Base-by-base conservation (phyloP, 2,797 vertebrate species). In the Semotilus atromaculatus region DNA sequence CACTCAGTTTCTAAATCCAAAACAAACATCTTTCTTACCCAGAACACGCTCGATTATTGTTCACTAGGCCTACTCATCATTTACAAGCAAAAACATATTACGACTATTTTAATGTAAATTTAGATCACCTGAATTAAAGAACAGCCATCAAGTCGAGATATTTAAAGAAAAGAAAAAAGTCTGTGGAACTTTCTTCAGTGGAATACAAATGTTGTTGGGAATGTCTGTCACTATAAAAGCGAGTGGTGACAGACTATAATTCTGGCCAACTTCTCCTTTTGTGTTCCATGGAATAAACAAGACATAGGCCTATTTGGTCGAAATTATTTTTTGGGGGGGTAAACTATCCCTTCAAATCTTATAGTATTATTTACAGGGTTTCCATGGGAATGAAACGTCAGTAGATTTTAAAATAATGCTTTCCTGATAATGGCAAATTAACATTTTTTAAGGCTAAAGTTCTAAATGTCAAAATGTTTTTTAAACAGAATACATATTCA, bases 401-500 rank as follows among this genome's bases (percentile, higher is more conserved):
- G 29, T 19, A 10, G 6, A 34, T 55, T 75, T 34, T 75, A n/a
- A 55, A 75, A 34, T 23, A 1, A 31, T 23, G 29, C 1, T 55
- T 75, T 75, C 21, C 19, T 23, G 18, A 11, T 4, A 73, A 73
- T 21, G 29, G 18, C 11, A 53, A 36, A n/a, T n/a, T n/a, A n/a
- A n/a, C n/a, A n/a, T n/a, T n/a, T n/a, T n/a, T n/a, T n/a, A n/a
- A 31, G 31, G 31, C 31, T 31, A 31, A 31, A 31, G 31, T 31
- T 31, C 1, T 71, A 36, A 40, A 51, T 34, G 18, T 34, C 19
- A 53, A 53, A 55, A 55, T 1, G 2, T 55, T n/a, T 55, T 80
- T 83, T 60, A 55, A 70, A 87, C 67, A 74, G 64, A 66, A 78
- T 79, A 89, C 86, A 84, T 76, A 89, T 68, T 75, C 71, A 80